These are phyloP conservation scores for Saccostrea echinata DNA, from an alignment of 1,140 invertebrate species.

Conservation along the genomic window DNA sequence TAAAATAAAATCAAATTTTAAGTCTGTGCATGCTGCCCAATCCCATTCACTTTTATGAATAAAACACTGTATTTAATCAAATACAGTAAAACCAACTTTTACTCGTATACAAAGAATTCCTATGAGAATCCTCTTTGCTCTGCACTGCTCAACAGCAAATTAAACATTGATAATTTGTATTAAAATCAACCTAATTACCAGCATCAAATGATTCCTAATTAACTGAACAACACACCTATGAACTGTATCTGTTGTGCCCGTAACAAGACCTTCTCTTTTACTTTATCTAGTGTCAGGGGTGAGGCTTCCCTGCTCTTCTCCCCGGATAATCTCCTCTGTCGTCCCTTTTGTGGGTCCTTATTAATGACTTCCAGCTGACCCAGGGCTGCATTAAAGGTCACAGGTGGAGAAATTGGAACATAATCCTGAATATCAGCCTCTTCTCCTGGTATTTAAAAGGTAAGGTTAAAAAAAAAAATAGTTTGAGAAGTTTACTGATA, in stretches of 20 bases:
- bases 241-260: constrained; percentile 42
- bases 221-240: background rate
- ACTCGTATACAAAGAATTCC: too few relatives aligned
- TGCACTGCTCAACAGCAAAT: too few relatives aligned
- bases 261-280: constrained; percentile 5
- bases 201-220: too few relatives aligned
- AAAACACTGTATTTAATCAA: too few relatives aligned
- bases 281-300: background rate
- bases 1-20: background rate
- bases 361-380: constrained; percentile 64
- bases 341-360: constrained; percentile 44
- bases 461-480: background rate
- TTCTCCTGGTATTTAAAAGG: constrained; percentile 52
- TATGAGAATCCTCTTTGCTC: too few relatives aligned
- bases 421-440: constrained; percentile 63
- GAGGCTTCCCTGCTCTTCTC: constrained; percentile 26
- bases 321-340: constrained; percentile 2
- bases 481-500: too few relatives aligned
- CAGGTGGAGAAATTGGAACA: constrained; percentile 69
- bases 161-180: too few relatives aligned
- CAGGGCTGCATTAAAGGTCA: constrained; percentile 63
- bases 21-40: too few relatives aligned
- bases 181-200: too few relatives aligned
- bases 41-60: too few relatives aligned
- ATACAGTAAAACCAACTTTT: too few relatives aligned